Evolutionary conservation across 2,888 invertebrate species (phyloP), one percentile per base, ranked within the genome.

Genomic region (Graphium colonna): DNA sequence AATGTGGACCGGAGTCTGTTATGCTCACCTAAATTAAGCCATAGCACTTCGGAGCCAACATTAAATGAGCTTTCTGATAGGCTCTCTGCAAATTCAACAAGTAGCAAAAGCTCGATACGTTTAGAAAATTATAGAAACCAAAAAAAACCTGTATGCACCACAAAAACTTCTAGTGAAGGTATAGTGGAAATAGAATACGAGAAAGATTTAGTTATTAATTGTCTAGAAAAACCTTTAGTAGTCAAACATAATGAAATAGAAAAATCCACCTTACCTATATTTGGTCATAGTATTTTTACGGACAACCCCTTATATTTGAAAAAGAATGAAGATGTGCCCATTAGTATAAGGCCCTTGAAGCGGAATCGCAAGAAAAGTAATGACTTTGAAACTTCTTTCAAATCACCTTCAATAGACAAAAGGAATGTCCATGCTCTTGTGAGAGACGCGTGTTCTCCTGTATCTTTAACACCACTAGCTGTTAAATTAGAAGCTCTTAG

Each of bases 121-220:
- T 56, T 75, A 53, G 68, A 65, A 40, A 71, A 76, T 63, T 64
- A 62, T 52, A 63, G 62, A 4, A 66, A 61, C n/a, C 65, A 63
- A 43, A 64, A 47, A 44, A 71, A 73, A 47, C 64, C 75, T 52
- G 63, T 86, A 16, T 84, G 83, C 59, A 88, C 88, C 16, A 89
- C 85, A 2, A 85, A 79, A 71, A 77, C 86, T 1, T 71, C 79
- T 1, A 90, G 82, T 46, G 80, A 91, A 66, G 91, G 90, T 9
- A 74, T 91, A 55, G 91, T 91, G 42, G 90, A 91, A 73, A 91
- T 92, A 58, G 92, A 92, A 73, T 92, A 92, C 73, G 90, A 87
- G 44, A 64, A 74, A 67, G 84, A 76, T 75, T 77, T 75, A 79
- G 80, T 82, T 21, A 79, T 82, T 39, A 89, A 79, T 63, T 86